phyloP scores from a whole-genome alignment of 2,797 vertebrate genomes.

The Alca torda region DNA sequence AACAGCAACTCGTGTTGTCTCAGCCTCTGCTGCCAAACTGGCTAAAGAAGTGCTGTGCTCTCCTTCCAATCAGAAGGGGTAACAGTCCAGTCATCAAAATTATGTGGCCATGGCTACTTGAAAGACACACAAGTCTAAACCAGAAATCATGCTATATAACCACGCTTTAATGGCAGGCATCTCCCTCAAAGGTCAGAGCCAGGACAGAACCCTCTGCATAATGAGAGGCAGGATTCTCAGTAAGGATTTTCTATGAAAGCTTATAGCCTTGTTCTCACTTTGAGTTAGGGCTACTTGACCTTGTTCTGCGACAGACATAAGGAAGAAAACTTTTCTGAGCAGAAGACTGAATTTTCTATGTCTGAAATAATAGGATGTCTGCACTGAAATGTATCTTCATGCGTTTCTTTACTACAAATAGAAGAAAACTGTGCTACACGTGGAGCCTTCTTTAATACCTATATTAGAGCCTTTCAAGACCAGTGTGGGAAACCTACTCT shows the following conservation, averaged over 20 bases:
- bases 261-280: background rate
- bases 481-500: background rate
- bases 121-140: background rate
- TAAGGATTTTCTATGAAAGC: background rate
- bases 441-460: background rate
- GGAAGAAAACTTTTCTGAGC: background rate
- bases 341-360: background rate
- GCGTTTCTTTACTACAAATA: background rate
- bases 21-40: background rate
- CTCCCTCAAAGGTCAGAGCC: background rate
- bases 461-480: background rate
- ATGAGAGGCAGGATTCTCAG: background rate
- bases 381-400: background rate
- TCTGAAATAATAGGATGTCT: background rate
- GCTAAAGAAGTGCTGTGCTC: background rate
- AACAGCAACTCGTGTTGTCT: background rate
- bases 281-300: background rate
- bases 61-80: background rate
- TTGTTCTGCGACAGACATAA: background rate
- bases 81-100: background rate
- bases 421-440: background rate
- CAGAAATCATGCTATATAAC: background rate
- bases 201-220: background rate
- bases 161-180: background rate
- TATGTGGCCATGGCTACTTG: background rate